Evolutionary conservation across 2,113 vertebrate genomes (phyloP).

Genomic region (Illadopsis cleaveri): DNA sequence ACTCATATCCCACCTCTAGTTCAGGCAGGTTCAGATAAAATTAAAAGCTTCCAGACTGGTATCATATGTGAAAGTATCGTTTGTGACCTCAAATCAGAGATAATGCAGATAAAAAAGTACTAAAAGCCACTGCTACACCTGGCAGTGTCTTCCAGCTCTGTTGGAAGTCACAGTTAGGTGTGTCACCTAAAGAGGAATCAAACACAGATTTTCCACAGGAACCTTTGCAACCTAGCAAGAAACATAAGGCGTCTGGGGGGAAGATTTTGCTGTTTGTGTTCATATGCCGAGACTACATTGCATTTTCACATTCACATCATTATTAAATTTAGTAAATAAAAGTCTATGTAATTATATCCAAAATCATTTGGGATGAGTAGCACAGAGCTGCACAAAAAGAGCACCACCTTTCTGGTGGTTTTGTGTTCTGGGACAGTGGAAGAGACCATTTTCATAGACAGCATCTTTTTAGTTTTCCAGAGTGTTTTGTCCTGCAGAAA

Average conservation of each 20-base stretch:
- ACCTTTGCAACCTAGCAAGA: neutral
- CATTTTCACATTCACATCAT: neutral
- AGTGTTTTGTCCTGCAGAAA: neutral
- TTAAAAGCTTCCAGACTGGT: neutral
- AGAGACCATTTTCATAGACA: neutral
- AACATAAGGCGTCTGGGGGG: neutral
- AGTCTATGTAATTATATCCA: neutral
- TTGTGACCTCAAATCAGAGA: neutral
- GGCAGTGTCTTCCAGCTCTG: neutral
- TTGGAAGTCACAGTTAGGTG: neutral
- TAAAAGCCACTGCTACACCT: neutral
- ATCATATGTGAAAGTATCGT: neutral
- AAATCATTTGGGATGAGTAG: neutral
- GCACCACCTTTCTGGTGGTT: neutral
- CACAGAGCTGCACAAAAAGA: neutral
- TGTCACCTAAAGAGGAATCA: neutral
- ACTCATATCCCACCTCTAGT: neutral
- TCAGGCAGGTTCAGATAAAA: neutral
- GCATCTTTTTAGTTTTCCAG: neutral
- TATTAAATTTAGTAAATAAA: neutral
- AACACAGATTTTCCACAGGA: neutral
- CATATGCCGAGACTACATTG: neutral
- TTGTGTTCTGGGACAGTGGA: neutral
- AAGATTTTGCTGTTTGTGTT: neutral
- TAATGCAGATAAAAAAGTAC: neutral